Base-by-base conservation (phyloP, 2,113 vertebrate genomes). In the Rattus rattus region DNA sequence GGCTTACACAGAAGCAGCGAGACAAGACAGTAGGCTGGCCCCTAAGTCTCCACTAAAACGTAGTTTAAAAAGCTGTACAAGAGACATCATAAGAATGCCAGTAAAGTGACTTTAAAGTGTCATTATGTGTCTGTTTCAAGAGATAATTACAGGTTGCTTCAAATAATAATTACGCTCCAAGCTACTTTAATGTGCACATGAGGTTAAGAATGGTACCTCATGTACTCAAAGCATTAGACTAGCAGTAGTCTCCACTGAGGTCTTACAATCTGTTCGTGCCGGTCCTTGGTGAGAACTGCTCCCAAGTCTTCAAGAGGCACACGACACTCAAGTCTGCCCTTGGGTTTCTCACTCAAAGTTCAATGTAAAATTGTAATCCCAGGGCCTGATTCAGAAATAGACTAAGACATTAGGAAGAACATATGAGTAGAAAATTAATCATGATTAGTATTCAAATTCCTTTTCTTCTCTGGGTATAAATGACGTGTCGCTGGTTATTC, bases 301-400 rank as follows among this genome's bases (percentile, higher is more conserved):
- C 52, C 36, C 36, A 26, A 49, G 65, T 28, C 70, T 94, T 92
- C 28, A 22, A 19, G 72, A 76, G 67, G 3, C 9, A 22, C 14
- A 19, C 13, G 52, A 77, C 16, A 90, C 7, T 20, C 20, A 49
- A 90, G 28, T 0, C 5, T 84, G 56, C 59, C 73, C 24, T 86
- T 47, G 75, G 10, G 73, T 73, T 92, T 93, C 39, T 85, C 39
- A 67, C 70, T 81, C n/a, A 92, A 88, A 92, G 47, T 26, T 69
- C 47, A 73, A 56, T 70, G 47, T 79, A 92, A 91, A 94, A 88
- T 30, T 86, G 77, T 69, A 72, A 30, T 94, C 89, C 73, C 92
- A 56, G 30, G 2, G 1, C 30, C 17, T 33, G 12, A 91, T 67
- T 75, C 2, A 91, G 49, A 85, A 89, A 84, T 52, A 94, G 26